Conservation (phyloP, 1,140 invertebrate species). For the Pogonognathellus flavescens region DNA sequence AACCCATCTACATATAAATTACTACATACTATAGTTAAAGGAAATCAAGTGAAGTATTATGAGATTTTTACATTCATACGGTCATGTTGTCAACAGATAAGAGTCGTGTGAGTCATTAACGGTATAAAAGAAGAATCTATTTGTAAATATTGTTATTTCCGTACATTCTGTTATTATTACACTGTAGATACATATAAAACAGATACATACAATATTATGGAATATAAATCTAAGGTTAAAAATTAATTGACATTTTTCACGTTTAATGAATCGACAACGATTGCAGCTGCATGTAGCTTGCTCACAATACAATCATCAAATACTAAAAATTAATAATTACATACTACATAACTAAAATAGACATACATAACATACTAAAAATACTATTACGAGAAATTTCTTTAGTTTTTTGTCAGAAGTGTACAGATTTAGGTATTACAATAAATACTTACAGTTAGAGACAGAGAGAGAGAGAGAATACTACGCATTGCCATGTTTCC, state of each 20-base stretch:
- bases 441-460: background rate
- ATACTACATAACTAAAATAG: background rate
- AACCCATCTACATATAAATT: no score
- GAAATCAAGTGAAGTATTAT: slow-evolving; percentile 39
- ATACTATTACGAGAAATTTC: no score
- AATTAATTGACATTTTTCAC: slow-evolving; percentile 28
- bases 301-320: slow-evolving; percentile 46
- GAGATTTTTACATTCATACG: slow-evolving; percentile 48
- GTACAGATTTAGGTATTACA: background rate
- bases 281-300: slow-evolving; percentile 48
- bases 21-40: slow-evolving; percentile 2
- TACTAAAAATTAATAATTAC: slow-evolving; percentile 43
- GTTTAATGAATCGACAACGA: slow-evolving; percentile 26
- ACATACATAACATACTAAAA: background rate
- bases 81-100: slow-evolving; percentile 3
- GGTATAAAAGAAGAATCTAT: slow-evolving; percentile 30
- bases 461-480: background rate
- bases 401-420: background rate
- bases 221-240: slow-evolving; percentile 5
- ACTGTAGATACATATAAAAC: background rate
- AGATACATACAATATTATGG: background rate
- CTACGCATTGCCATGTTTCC: slow-evolving; percentile 43
- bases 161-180: slow-evolving; percentile 14
- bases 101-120: slow-evolving; percentile 28
- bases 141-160: slow-evolving; percentile 31